Evolutionary conservation across 2,113 vertebrate species (phyloP), one percentile per base, ranked within the genome.

Genomic region (Nematolebias whitei): DNA sequence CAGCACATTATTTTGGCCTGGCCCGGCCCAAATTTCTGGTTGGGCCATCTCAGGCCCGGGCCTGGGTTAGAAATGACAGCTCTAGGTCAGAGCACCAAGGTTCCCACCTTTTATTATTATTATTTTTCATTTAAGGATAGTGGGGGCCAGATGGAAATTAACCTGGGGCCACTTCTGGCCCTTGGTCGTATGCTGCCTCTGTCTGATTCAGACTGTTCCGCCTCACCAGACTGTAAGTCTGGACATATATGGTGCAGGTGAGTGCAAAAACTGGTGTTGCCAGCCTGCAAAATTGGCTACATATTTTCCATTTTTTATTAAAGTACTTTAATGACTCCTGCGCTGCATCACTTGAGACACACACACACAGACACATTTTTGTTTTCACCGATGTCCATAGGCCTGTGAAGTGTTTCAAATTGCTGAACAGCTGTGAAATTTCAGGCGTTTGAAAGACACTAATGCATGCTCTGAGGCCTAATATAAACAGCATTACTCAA

Each of bases 401-500:
- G 83, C 80, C 83, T 87, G 80, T 79, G 70, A 90, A 87, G 84
- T 85, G 88, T 90, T 91, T 88, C 62, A 61, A 90, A 89, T 88
- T 65, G 68, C 64, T 78, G 74, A 83, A 84, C 45, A 53, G 76
- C 63, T 75, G 67, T 16, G 40, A 71, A 74, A 58, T 74, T 74
- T 76, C 61, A 83, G 78, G 77, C 52, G 1, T 89, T 90, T 90
- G 88, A 90, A 83, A 82, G 86, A 92, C 90, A 86, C 88, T 90
- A 92, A 92, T 92, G 91, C 84, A 91, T 75, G 74, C 84, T 81
- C 83, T 82, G 78, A 88, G 74, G 66, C 62, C 82, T 87, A 90
- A 89, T 84, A 86, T 91, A 93, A 93, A 92, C 88, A 92, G 73
- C 75, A 82, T 90, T 81, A 88, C 85, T 91, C 87, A 86, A 50